phyloP scores from a whole-genome alignment of 2,888 invertebrate genomes.

The Melanostoma mellinum region DNA sequence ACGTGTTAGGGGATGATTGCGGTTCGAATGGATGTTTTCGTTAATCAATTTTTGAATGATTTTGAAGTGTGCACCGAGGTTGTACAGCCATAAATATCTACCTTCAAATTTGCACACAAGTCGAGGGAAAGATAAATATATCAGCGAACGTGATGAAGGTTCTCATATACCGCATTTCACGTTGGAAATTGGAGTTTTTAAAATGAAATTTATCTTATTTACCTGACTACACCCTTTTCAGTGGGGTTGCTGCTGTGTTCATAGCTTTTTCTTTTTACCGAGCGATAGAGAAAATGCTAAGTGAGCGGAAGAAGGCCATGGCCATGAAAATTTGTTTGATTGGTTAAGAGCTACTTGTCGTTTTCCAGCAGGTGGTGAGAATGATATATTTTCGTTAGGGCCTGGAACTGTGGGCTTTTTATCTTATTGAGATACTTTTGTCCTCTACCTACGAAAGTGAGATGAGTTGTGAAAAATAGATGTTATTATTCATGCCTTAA shows the following conservation, averaged over 20 bases:
- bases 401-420: slow-evolving; percentile 2
- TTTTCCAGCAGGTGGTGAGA: slow-evolving; percentile 5
- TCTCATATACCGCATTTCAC: slow-evolving; percentile 16
- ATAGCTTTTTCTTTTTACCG: background rate
- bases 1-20: slow-evolving; percentile 41
- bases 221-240: background rate
- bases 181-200: slow-evolving; percentile 22
- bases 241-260: background rate
- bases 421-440: slow-evolving; percentile 26
- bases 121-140: slow-evolving; percentile 16
- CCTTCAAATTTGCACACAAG: no score
- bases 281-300: slow-evolving; percentile 32
- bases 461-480: slow-evolving; percentile 37
- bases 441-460: background rate
- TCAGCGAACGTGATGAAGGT: slow-evolving; percentile 52
- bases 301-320: slow-evolving; percentile 30
- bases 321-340: slow-evolving; percentile 59
- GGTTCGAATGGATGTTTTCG: slow-evolving; percentile 42
- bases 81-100: no score
- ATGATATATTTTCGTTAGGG: slow-evolving; percentile 25
- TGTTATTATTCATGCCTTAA: slow-evolving; percentile 39
- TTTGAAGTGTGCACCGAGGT: slow-evolving; percentile 35
- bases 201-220: slow-evolving; percentile 38
- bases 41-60: slow-evolving; percentile 66
- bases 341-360: slow-evolving; percentile 33